These are phyloP conservation scores for Xenus cinereus DNA, from an alignment of 2,113 vertebrate genomes.

Conservation along the genomic window DNA sequence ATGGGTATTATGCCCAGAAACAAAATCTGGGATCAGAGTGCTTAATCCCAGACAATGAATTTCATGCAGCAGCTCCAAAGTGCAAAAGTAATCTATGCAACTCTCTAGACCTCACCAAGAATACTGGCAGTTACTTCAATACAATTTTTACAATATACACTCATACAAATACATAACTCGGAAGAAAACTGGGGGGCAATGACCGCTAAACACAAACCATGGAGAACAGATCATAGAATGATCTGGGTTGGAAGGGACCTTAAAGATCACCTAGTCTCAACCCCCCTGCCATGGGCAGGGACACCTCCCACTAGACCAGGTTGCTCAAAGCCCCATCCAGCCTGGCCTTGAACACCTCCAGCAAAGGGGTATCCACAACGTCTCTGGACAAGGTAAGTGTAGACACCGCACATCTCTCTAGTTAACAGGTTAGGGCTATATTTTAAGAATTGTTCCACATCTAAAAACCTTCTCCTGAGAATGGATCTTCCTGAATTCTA, in stretches of 20 bases:
- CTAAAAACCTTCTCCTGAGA: neutral
- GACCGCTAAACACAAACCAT: neutral
- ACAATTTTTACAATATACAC: neutral
- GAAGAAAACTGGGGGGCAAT: neutral
- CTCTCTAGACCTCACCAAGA: neutral
- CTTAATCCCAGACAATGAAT: neutral
- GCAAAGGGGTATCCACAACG: too few relatives aligned
- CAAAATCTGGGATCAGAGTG: neutral
- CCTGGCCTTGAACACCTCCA: too few relatives aligned
- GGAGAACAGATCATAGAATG: neutral
- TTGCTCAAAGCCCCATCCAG: too few relatives aligned
- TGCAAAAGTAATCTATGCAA: neutral
- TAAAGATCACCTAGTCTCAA: too few relatives aligned
- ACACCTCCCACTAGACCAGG: too few relatives aligned
- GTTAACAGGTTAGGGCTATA: neutral
- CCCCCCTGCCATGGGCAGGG: too few relatives aligned
- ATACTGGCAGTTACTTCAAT: neutral
- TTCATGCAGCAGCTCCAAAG: neutral
- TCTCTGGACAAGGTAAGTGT: neutral
- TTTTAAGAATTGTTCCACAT: neutral
- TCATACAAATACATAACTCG: neutral
- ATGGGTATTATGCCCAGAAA: neutral
- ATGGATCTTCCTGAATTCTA: neutral
- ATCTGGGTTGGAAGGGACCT: too few relatives aligned
- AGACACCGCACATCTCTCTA: neutral